Percentiles rank a stretch among this genome's conserved stretches.
phyloP scores from a whole-genome alignment of 1,140 invertebrate species.

The Drosophila ogumai region DNA sequence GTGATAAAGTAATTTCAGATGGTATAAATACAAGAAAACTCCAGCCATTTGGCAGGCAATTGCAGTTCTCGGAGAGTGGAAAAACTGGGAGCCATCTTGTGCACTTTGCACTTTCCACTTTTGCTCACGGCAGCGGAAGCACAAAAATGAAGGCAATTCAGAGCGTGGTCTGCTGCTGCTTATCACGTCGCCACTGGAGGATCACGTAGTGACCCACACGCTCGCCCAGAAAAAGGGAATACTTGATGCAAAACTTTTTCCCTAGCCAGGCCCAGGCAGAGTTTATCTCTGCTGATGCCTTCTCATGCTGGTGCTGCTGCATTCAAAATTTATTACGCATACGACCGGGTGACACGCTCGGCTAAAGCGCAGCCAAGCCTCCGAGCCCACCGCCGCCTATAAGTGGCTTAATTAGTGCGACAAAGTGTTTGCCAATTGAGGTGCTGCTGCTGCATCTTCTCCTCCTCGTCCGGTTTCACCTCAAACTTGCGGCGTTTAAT shows the following conservation, averaged over 20 bases:
- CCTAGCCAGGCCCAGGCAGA: slow-evolving; percentile 4
- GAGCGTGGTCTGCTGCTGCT: slow-evolving; percentile 12
- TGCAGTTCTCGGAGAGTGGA: background rate
- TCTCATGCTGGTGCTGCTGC: slow-evolving; percentile 7
- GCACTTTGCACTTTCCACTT: slow-evolving; percentile 28
- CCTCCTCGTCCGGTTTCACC: background rate
- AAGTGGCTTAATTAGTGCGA: slow-evolving; percentile 72
- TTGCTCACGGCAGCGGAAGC: slow-evolving; percentile 50
- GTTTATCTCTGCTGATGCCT: slow-evolving; percentile 28
- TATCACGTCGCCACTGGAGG: slow-evolving; percentile 55
- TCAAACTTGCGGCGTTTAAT: slow-evolving; percentile 50
- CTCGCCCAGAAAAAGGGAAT: slow-evolving; percentile 56
- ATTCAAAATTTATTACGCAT: slow-evolving; percentile 73
- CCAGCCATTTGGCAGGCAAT: slow-evolving; percentile 18
- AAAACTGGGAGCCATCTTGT: background rate
- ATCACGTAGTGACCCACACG: slow-evolving; percentile 59
- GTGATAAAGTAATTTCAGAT: slow-evolving; percentile 9
- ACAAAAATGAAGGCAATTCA: slow-evolving; percentile 68
- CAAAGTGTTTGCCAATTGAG: slow-evolving; percentile 72
- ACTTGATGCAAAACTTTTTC: slow-evolving; percentile 65
- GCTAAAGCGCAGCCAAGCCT: slow-evolving; percentile 30
- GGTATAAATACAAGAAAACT: background rate
- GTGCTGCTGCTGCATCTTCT: slow-evolving; percentile 1
- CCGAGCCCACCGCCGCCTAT: slow-evolving; percentile 34
- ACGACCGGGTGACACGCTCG: slow-evolving; percentile 38